Evolutionary conservation across 2,888 invertebrate genomes (phyloP), one percentile per base, ranked within the genome.

Genomic region (Plebejus argus): DNA sequence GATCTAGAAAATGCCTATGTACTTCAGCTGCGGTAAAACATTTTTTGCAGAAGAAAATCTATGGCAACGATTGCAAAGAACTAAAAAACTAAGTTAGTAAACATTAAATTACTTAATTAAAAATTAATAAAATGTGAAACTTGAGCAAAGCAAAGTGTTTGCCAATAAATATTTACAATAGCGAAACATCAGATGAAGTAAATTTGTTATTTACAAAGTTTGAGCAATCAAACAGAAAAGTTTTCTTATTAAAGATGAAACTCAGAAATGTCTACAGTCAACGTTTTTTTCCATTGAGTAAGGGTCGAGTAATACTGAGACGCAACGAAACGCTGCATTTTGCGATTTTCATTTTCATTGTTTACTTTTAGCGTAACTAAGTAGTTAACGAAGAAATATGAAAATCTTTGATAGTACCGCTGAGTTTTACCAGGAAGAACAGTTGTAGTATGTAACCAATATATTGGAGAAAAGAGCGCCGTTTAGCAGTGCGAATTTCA

Each of bases 171-270:
- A 74, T 74, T 74, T 23, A 49, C 74, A 53, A 23, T 53, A 49
- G 49, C 49, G 53, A 28, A 39, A 74, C 53, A 74, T 74, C 74
- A 49, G 18, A 45, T 49, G 49, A 49, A 53, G 53, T 49, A 74
- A 72, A 74, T 74, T 74, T 28, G 74, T 28, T 74, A 53, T 74
- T 74, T 74, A 53, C 74, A 58, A 76, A 78, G 76, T 79, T 66
- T 78, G 76, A 77, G 75, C 77, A 78, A 77, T 80, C 77, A 79
- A 79, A 81, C 66, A 79, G 78, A 70, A 78, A 81, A 79, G 78
- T 81, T 80, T 79, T 78, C 78, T 80, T 80, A 77, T 81, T 81
- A 81, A 81, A 80, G 78, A 74, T 74, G 53, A 74, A 74, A 74
- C 74, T 74, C 53, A 18, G 20, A 61, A 61, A 61, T 20, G 10